Percentiles rank a stretch among this genome's conserved stretches.
phyloP scores from a whole-genome alignment of 2,113 vertebrate species.

The Proterorhinus semilunaris region DNA sequence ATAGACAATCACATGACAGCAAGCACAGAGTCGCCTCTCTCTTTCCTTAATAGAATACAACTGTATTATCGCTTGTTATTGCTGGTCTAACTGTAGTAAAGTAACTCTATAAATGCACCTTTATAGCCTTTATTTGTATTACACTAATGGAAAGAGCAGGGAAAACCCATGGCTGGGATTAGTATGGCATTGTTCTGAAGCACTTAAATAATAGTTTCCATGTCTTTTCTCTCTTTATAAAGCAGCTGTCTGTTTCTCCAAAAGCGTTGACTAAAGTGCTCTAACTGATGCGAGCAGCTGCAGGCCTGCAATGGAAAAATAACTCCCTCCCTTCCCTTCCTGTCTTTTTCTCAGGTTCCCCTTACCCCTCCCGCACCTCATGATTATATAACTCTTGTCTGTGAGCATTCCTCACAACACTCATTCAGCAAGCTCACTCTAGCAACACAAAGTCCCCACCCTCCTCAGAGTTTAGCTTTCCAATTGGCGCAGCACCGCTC shows the following conservation, averaged over 20 bases:
- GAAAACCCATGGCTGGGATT: constrained; percentile 20
- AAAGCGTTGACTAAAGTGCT: constrained; percentile 72
- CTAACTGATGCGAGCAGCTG: constrained; percentile 69
- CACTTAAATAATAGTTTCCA: constrained; percentile 52
- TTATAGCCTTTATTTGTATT: background rate
- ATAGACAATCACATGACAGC: constrained; percentile 55
- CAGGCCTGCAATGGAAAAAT: constrained; percentile 77
- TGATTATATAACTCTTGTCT: constrained; percentile 82
- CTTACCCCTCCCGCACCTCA: constrained; percentile 56
- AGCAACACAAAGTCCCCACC: constrained; percentile 63
- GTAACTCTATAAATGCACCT: background rate
- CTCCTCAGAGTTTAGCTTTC: constrained; percentile 15
- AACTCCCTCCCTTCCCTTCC: constrained; percentile 36
- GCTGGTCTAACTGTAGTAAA: background rate
- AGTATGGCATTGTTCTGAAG: constrained; percentile 27
- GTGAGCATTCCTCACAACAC: constrained; percentile 76
- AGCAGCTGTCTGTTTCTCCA: constrained; percentile 43
- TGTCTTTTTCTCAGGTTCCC: constrained; percentile 54
- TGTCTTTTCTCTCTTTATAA: constrained; percentile 32
- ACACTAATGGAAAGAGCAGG: background rate
- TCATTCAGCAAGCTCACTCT: constrained; percentile 74
- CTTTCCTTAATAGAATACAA: constrained; percentile 1
- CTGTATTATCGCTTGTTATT: constrained; percentile 18
- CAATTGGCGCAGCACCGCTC: constrained; percentile 50
- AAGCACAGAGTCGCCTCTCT: constrained; percentile 49